Percentiles rank a stretch among this genome's conserved stretches.
Evolutionary conservation across 2,888 invertebrate genomes (phyloP).

Genomic region (Himalopsyche anomala): DNA sequence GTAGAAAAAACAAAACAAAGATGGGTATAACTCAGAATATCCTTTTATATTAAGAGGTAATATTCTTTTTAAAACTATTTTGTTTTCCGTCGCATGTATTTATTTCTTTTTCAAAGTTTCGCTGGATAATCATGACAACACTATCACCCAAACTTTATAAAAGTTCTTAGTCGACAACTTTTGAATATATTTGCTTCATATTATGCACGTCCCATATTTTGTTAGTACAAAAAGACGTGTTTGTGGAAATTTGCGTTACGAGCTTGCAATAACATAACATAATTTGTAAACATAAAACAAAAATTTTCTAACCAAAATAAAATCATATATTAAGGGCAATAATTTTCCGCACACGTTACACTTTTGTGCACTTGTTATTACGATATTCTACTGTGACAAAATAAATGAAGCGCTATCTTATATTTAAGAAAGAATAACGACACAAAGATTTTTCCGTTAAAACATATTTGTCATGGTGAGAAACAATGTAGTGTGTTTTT

Average conservation of each 20-base stretch:
- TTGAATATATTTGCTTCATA: conserved; percentile 18
- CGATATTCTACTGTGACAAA: too few species aligned
- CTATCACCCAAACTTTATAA: background rate
- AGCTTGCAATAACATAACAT: background rate
- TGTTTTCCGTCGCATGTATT: conserved; percentile 11
- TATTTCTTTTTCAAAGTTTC: conserved; percentile 10
- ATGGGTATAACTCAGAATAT: too few species aligned
- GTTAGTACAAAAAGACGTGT: background rate
- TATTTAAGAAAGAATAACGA: too few species aligned
- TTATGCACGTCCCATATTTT: conserved; percentile 26
- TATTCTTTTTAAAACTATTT: conserved; percentile 18
- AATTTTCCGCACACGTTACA: too few species aligned
- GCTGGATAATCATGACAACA: conserved; percentile 12
- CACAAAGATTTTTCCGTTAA: too few species aligned
- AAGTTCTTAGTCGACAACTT: background rate
- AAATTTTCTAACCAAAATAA: too few species aligned
- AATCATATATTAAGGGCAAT: too few species aligned
- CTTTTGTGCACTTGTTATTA: too few species aligned
- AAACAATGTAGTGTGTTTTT: too few species aligned
- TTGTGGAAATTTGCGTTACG: background rate
- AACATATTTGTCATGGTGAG: too few species aligned
- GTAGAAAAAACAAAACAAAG: too few species aligned
- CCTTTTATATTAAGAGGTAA: background rate
- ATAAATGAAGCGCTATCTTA: too few species aligned
- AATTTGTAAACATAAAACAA: background rate